Evolutionary conservation across 2,797 vertebrate genomes (phyloP).

Genomic region (Pampus argenteus): DNA sequence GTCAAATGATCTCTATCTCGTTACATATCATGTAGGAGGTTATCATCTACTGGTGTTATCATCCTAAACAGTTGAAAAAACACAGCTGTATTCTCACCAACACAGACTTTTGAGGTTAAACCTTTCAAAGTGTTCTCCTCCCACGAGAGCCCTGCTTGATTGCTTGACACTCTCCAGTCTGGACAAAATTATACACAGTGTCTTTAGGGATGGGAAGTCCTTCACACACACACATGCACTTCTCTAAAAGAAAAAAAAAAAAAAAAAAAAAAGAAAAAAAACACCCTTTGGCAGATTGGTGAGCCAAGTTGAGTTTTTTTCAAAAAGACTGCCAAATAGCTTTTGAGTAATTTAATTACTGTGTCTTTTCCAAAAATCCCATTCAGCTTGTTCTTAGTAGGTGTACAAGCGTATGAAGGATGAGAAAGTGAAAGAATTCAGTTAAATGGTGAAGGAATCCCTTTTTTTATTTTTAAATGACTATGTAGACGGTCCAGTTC

Average conservation of each 20-base stretch:
- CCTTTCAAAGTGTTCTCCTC: conserved; percentile 24
- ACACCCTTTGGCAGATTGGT: conserved; percentile 21
- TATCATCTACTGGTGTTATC: not conserved
- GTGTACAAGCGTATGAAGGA: conserved; percentile 21
- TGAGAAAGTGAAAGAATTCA: conserved; percentile 15
- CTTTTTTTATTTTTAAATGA: conserved; percentile 34
- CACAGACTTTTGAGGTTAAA: conserved; percentile 21
- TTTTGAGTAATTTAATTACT: conserved; percentile 71
- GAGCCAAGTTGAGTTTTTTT: conserved; percentile 48
- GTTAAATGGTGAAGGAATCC: conserved; percentile 26
- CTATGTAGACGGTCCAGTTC: not conserved
- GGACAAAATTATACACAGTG: conserved; percentile 40
- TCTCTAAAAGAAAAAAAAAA: conserved; percentile 16
- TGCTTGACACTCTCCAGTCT: conserved; percentile 47
- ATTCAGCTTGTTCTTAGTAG: conserved; percentile 50
- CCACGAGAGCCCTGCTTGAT: conserved; percentile 33
- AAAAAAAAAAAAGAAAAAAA: conserved; percentile 1
- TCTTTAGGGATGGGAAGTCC: conserved; percentile 48
- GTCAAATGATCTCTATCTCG: not conserved
- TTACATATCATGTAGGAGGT: not conserved
- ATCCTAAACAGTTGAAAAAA: not conserved
- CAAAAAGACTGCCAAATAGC: conserved; percentile 60
- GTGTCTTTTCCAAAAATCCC: conserved; percentile 63
- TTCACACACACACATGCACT: conserved; percentile 44
- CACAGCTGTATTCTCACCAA: conserved; percentile 16